Conservation (phyloP, 2,888 invertebrate genomes). For the Tetragonula carbonaria region DNA sequence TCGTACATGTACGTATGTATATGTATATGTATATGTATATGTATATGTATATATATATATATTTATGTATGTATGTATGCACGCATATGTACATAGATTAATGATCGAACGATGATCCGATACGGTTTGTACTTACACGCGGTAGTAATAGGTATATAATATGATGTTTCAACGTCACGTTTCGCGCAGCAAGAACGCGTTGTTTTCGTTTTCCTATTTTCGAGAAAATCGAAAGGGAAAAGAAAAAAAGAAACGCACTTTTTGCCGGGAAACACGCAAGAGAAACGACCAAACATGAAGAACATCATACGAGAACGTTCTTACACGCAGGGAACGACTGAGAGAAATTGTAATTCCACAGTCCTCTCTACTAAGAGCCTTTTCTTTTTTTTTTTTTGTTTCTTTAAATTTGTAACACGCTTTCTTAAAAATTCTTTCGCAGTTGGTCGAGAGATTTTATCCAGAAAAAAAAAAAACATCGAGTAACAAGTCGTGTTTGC, state of each 20-base stretch:
- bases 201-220: neutral
- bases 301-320: neutral
- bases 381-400: no score
- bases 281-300: neutral
- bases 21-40: no score
- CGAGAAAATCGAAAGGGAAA: neutral
- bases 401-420: neutral
- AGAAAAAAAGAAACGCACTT: neutral
- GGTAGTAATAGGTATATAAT: neutral
- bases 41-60: no score
- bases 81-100: neutral
- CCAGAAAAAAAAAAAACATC: neutral
- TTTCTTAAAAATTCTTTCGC: neutral
- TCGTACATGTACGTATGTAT: no score
- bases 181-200: neutral
- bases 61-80: no score
- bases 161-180: neutral
- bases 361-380: neutral
- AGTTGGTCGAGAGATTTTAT: neutral
- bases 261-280: neutral
- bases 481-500: neutral
- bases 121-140: slow-evolving; percentile 4
- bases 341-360: neutral
- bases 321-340: neutral
- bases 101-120: slow-evolving; percentile 11